These are phyloP conservation scores for Catajapyx aquilonaris DNA, from an alignment of 1,140 invertebrate species.

Conservation along the genomic window DNA sequence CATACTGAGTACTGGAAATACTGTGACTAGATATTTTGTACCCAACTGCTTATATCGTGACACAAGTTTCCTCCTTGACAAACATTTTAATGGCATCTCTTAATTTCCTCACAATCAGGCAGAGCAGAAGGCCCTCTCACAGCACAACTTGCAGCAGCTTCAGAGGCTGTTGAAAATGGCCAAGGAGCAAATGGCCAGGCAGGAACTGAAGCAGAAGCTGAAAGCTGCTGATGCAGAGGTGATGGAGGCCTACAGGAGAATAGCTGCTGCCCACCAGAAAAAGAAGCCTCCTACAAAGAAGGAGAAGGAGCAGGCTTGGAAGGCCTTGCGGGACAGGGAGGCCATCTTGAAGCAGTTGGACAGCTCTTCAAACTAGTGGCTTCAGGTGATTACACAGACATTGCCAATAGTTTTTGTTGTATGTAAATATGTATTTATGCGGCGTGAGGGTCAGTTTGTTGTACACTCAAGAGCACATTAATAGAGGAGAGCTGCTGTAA, in stretches of 20 bases:
- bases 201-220: slow-evolving; percentile 45
- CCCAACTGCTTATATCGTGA: too few relatives aligned
- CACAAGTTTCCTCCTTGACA: slow-evolving; percentile 20
- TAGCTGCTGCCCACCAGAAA: slow-evolving; percentile 48
- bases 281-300: slow-evolving; percentile 55
- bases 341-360: too few relatives aligned
- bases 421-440: too few relatives aligned
- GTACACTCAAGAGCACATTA: too few relatives aligned
- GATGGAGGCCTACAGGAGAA: slow-evolving; percentile 57
- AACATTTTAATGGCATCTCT: slow-evolving; percentile 17
- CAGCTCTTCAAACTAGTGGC: too few relatives aligned
- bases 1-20: too few relatives aligned
- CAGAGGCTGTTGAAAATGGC: slow-evolving; percentile 34
- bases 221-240: slow-evolving; percentile 43
- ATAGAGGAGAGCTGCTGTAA: too few relatives aligned
- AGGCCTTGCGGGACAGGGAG: slow-evolving; percentile 36
- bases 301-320: slow-evolving; percentile 59
- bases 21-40: too few relatives aligned
- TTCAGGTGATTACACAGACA: too few relatives aligned
- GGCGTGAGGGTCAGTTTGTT: too few relatives aligned
- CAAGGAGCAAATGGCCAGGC: slow-evolving; percentile 37
- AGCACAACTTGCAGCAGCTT: slow-evolving; percentile 43
- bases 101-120: slow-evolving; percentile 39
- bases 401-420: too few relatives aligned
- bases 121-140: slow-evolving; percentile 44